A percentile compares a stretch with the other conserved stretches of the same genome.
Conservation (phyloP, 53 echinoderm and acorn worm genomes). For the Antedon mediterranea region DNA sequence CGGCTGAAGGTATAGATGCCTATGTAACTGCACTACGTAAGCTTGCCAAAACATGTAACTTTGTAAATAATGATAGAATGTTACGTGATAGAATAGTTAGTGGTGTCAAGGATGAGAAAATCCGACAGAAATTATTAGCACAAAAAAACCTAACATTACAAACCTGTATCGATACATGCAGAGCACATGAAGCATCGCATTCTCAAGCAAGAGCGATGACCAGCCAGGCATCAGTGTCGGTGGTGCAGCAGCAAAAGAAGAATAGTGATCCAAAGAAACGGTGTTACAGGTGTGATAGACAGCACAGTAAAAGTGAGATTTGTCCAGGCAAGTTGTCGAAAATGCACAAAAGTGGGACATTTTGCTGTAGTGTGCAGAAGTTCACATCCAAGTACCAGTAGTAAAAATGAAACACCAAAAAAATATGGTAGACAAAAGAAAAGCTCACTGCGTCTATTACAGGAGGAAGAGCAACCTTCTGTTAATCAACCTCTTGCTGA, state of each 20-base stretch:
- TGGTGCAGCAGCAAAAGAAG: too few relatives aligned
- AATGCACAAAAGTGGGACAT: neutral
- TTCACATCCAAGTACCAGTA: neutral
- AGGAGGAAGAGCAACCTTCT: neutral
- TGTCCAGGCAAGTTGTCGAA: neutral
- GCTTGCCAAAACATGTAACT: conserved; percentile 7
- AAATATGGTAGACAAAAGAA: too few relatives aligned
- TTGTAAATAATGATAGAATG: neutral
- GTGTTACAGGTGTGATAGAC: too few relatives aligned
- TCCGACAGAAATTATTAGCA: conserved; percentile 14
- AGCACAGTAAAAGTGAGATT: too few relatives aligned
- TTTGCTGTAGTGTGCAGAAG: neutral
- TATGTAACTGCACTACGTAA: conserved; percentile 19
- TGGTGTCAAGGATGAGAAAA: conserved; percentile 11
- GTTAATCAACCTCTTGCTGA: neutral
- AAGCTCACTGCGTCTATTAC: too few relatives aligned
- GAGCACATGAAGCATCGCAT: conserved; percentile 14
- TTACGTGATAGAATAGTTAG: conserved; percentile 29
- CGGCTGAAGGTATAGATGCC: conserved; percentile 10
- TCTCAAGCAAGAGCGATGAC: conserved; percentile 7
- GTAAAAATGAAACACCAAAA: too few relatives aligned
- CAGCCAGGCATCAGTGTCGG: too few relatives aligned
- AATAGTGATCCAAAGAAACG: too few relatives aligned
- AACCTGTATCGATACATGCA: conserved; percentile 19
- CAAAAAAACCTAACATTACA: conserved; percentile 16